Conservation (phyloP, 2,888 invertebrate species). For the Chironomus riparius region DNA sequence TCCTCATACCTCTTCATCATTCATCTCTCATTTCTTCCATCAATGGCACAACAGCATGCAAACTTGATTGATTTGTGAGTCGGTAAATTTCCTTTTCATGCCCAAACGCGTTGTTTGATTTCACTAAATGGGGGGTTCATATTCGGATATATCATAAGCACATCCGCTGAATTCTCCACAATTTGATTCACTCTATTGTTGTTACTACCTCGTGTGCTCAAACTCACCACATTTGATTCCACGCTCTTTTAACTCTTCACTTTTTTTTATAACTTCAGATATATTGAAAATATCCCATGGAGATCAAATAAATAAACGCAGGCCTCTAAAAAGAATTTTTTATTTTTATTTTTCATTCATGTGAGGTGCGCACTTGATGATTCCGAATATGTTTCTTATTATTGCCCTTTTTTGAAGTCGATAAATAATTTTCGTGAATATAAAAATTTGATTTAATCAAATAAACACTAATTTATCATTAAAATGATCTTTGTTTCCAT, state of each 20-base stretch:
- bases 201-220: not conserved
- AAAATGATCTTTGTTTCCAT: no score
- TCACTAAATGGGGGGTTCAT: not conserved
- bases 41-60: not conserved
- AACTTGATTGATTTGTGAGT: conserved; percentile 11
- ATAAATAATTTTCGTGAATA: not conserved
- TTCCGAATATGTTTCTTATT: no score
- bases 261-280: not conserved
- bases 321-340: no score
- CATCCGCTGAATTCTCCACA: no score
- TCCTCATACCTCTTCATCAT: no score
- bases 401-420: no score
- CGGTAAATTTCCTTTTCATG: not conserved
- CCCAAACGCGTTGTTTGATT: not conserved
- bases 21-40: not conserved
- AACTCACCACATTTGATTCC: conserved; percentile 2
- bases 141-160: not conserved
- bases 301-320: conserved; percentile 22
- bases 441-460: not conserved
- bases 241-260: not conserved
- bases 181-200: not conserved
- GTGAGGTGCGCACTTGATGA: not conserved
- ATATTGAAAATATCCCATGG: conserved; percentile 23
- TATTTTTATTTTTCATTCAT: not conserved
- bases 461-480: conserved; percentile 13